Evolutionary conservation across 2,888 invertebrate species (phyloP).

Genomic region (Yponomeuta plumbellus): DNA sequence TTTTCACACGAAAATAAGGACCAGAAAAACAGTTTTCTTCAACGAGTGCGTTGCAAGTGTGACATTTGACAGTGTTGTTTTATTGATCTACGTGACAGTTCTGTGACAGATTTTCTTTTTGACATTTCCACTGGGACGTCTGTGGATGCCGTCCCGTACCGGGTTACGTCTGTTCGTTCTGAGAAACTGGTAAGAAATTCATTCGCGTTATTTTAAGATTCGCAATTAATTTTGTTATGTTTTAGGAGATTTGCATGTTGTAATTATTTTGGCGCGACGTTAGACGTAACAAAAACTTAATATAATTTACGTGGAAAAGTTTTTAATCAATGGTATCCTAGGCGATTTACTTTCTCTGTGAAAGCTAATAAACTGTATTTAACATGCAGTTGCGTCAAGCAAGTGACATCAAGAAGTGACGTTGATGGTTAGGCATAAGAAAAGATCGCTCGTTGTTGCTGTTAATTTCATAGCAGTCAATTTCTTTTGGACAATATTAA

Average conservation of each 20-base stretch:
- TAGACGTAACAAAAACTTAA: not conserved
- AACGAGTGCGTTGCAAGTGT: not conserved
- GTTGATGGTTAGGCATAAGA: no score
- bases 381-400: no score
- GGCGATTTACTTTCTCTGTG: no score
- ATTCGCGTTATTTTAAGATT: conserved; percentile 62
- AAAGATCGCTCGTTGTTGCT: no score
- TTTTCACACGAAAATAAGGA: conserved; percentile 23
- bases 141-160: conserved; percentile 38
- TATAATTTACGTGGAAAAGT: not conserved
- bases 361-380: no score
- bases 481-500: no score
- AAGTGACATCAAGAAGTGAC: no score
- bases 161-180: conserved; percentile 43
- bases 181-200: conserved; percentile 61
- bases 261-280: not conserved
- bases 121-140: conserved; percentile 25
- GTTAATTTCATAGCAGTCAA: no score
- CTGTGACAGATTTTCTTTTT: conserved; percentile 33
- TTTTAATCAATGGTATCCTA: no score
- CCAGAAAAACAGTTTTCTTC: conserved; percentile 16
- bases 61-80: conserved; percentile 25
- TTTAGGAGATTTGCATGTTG: not conserved
- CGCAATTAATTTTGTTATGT: conserved; percentile 47
- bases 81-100: conserved; percentile 30